Base-by-base conservation (phyloP, 2,888 invertebrate genomes). In the Eupeodes luniger region DNA sequence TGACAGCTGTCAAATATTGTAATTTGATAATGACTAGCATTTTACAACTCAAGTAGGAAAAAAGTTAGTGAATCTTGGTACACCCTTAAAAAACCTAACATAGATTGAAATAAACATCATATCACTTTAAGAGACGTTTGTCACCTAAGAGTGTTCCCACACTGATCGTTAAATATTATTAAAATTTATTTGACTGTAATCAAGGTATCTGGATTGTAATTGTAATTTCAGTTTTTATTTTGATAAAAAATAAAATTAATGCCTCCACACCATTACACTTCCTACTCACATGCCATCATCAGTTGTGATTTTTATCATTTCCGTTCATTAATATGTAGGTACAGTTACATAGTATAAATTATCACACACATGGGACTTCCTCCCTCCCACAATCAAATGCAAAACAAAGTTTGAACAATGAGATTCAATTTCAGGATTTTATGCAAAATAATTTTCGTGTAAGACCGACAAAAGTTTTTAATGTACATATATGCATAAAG, bases 241-340 rank as follows among this genome's bases (percentile, higher is more conserved):
- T 4, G 40, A 7, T 40, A 7, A 40, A 47, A 47, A 27, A 59
- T 9, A 59, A 72, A 47, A 14, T 49, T 55, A 69, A 12, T 47
- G 44, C 27, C 57, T 34, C 27, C 27, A 11, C 47, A 11, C 9
- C 47, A 47, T 47, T 59, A 59, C 59, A 10, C 59, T 72, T 72
- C 59, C n/a, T 47, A 57, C 40, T 72, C 57, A 59, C 72, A 47
- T 53, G 40, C 34, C 47, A 27, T 27, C 27, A 27, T 3, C 27
- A 40, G 40, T 40, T 5, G 40, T 40, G 76, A 81, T 84, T 87
- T 84, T 77, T 69, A 76, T 80, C 57, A 77, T 67, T 81, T 87
- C 87, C 80, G 84, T 78, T 81, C 69, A 67, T 83, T 83, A 83
- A 27, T 27, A 27, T 27, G 27, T 27, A 27, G 27, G 27, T 27